These are phyloP conservation scores for Seira ritae DNA, from an alignment of 2,888 invertebrate genomes.

Conservation along the genomic window DNA sequence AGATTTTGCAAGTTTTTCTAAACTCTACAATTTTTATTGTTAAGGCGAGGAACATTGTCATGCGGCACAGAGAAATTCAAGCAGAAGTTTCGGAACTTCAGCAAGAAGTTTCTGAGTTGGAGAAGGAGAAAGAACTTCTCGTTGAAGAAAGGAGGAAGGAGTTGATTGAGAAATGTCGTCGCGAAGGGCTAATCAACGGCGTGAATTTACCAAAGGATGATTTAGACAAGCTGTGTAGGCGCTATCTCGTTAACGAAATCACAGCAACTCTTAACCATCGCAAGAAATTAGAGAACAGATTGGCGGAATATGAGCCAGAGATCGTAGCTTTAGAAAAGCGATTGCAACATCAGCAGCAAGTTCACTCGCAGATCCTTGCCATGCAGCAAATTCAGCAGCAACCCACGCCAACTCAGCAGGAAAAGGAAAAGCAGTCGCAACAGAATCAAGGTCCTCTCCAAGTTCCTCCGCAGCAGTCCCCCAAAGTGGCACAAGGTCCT, in stretches of 20 bases:
- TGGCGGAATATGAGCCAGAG: constrained; percentile 86
- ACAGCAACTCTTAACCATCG: constrained; percentile 88
- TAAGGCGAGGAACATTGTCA: constrained; percentile 83
- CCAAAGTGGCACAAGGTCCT: constrained; percentile 62
- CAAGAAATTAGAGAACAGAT: constrained; percentile 88
- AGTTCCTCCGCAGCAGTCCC: constrained; percentile 31
- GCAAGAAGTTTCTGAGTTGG: constrained; percentile 83
- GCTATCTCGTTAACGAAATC: constrained; percentile 82
- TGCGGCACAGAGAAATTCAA: constrained; percentile 93
- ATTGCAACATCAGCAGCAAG: constrained; percentile 77
- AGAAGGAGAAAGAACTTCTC: constrained; percentile 85
- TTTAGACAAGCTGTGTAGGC: constrained; percentile 66
- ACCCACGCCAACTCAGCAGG: constrained; percentile 10
- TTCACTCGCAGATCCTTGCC: constrained; percentile 59
- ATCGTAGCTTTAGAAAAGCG: constrained; percentile 84
- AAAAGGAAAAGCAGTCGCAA: neutral
- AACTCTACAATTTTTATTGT: constrained; percentile 23
- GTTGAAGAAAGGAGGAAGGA: constrained; percentile 85
- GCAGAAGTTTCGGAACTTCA: constrained; percentile 91
- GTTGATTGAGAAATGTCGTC: constrained; percentile 82
- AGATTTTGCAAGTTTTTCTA: neutral
- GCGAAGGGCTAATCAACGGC: constrained; percentile 73
- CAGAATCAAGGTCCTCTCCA: constrained; percentile 10
- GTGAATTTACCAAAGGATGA: constrained; percentile 75
- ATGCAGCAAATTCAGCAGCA: constrained; percentile 56